These are phyloP conservation scores for Eira barbara DNA, from an alignment of 2,113 vertebrate genomes.

Conservation along the genomic window DNA sequence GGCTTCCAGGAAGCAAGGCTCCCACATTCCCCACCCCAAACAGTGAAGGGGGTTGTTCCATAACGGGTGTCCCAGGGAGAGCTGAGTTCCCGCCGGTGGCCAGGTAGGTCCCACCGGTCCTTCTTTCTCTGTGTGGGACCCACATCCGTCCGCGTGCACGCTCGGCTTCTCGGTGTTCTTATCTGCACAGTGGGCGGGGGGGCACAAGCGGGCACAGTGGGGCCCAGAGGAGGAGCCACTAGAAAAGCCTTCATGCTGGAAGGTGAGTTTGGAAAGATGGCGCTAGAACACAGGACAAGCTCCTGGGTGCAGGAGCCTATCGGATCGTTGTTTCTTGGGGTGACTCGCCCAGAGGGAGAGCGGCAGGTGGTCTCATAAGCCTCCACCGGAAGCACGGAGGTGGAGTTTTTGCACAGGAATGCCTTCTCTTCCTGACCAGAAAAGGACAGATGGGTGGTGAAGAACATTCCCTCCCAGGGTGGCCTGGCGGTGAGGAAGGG, in stretches of 20 bases:
- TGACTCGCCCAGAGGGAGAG: neutral
- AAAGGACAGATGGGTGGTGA: neutral
- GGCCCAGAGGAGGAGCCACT: neutral
- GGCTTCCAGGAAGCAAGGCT: neutral
- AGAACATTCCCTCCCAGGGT: too few species aligned
- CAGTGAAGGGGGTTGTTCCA: neutral
- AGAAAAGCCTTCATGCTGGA: neutral
- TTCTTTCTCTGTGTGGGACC: neutral
- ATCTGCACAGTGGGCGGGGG: neutral
- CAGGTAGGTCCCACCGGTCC: neutral
- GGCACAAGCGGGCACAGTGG: rapidly evolving
- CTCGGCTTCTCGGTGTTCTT: neutral
- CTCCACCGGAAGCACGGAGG: rapidly evolving
- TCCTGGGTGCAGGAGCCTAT: neutral
- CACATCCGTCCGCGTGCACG: neutral
- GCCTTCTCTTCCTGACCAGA: neutral
- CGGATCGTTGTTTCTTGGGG: neutral
- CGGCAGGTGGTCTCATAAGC: rapidly evolving
- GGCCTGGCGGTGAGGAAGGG: neutral
- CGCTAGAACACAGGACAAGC: neutral
- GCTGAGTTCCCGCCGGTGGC: rapidly evolving
- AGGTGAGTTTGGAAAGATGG: neutral
- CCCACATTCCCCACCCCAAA: neutral
- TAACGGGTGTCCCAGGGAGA: neutral
- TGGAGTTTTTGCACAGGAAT: rapidly evolving